Percentiles rank a stretch among this genome's conserved stretches.
Evolutionary conservation across 53 echinoderm and acorn worm species (phyloP).

Genomic region (Patiria pectinifera): DNA sequence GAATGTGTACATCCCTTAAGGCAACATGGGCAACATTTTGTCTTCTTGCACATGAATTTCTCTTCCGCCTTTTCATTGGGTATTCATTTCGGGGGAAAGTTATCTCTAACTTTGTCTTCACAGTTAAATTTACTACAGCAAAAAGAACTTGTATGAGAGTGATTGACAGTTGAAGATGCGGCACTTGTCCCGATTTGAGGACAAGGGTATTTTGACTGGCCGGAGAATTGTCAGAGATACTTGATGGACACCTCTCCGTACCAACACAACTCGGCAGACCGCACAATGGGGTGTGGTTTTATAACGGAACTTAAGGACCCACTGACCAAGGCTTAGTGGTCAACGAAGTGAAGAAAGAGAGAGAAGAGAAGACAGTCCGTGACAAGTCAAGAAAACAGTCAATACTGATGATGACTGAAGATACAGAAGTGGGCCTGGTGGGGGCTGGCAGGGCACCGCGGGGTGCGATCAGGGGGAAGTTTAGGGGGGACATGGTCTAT

Average conservation of each 20-base stretch:
- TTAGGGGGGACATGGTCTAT: not conserved
- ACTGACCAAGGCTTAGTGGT: not conserved
- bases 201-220: not conserved
- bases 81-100: too few relatives aligned
- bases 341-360: not conserved
- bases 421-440: not conserved
- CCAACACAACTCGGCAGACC: conserved; percentile 15
- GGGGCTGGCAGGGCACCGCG: not conserved
- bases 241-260: conserved; percentile 7
- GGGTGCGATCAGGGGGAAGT: not conserved
- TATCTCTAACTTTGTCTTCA: too few relatives aligned
- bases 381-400: not conserved
- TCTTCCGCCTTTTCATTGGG: too few relatives aligned
- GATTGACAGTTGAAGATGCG: conserved; percentile 12
- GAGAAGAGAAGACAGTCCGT: not conserved
- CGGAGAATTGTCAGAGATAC: not conserved
- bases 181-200: conserved; percentile 9
- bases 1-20: too few relatives aligned
- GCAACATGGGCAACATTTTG: too few relatives aligned
- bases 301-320: not conserved
- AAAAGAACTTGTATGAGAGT: not conserved
- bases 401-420: not conserved
- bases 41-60: too few relatives aligned
- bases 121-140: too few relatives aligned
- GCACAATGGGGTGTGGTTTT: not conserved